Percentiles rank a stretch among this genome's conserved stretches.
These are phyloP conservation scores for Prunella strophiata DNA, from an alignment of 2,797 vertebrate species.

Conservation along the genomic window DNA sequence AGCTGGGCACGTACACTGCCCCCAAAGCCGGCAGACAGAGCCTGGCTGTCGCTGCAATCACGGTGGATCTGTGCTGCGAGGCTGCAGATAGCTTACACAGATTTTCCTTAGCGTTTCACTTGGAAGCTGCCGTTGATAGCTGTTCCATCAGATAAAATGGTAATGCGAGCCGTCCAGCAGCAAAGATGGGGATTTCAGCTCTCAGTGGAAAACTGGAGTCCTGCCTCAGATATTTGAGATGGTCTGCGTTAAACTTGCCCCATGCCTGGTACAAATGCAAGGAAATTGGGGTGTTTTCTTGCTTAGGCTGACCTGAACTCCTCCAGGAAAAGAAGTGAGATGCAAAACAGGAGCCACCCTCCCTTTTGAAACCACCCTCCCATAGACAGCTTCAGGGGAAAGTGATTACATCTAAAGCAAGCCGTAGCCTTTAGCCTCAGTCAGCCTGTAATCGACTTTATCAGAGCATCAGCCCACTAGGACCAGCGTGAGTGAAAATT, in stretches of 20 bases:
- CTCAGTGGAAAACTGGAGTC: constrained; percentile 8
- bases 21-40: not conserved
- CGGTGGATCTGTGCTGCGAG: not conserved
- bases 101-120: constrained; percentile 38
- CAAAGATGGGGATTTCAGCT: constrained; percentile 26
- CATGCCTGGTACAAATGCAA: accelerated
- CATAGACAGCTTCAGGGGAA: constrained; percentile 21
- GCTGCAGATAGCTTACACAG: constrained; percentile 55
- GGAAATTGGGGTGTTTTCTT: not conserved
- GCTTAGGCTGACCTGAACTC: not conserved
- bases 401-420: constrained; percentile 3
- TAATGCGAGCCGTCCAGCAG: not conserved
- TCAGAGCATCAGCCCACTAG: not conserved
- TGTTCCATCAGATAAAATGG: constrained; percentile 66
- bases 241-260: not conserved
- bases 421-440: not conserved
- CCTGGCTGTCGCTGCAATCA: not conserved
- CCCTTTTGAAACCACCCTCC: constrained; percentile 15
- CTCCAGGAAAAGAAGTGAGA: not conserved
- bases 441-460: not conserved
- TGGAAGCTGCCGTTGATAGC: constrained; percentile 40
- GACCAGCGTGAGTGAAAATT: not conserved
- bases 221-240: not conserved
- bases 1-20: not conserved
- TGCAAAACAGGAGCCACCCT: constrained; percentile 41